Evolutionary conservation across 2,113 vertebrate genomes (phyloP), one percentile per base, ranked within the genome.

Genomic region (Varanus salvator): DNA sequence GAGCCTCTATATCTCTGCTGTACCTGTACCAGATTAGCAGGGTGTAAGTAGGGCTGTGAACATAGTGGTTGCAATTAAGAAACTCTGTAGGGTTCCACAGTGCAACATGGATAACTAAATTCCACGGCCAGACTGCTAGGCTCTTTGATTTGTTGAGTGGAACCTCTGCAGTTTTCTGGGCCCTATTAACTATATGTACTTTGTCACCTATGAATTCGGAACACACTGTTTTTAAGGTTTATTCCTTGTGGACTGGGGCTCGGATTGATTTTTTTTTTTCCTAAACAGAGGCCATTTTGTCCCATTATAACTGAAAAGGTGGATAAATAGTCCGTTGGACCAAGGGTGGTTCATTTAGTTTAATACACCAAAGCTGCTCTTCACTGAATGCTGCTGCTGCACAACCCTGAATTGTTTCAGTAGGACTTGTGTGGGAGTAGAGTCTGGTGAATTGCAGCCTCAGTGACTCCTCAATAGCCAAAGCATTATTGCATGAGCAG

Each of bases 401-500:
- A 52, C 44, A 80, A 50, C 48, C 31, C 21, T 84, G 66, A 82
- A 68, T 52, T 68, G 48, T 57, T 78, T 85, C 60, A 85, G 54
- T 85, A 85, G 74, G n/a, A 71, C 15, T 78, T 89, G 48, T 85
- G 66, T 78, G 50, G 48, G 48, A 34, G 72, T 50, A 25, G 60
- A 80, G 75, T 29, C 48, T 44, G 83, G 31, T 83, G 48, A 64
- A 54, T 84, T 84, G 60, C 44, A 27, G 23, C 50, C 72, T 78
- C 60, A 34, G 23, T 38, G 50, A 44, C 29, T 48, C 31, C 69
- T 85, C 57, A 25, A 34, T 54, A 69, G 44, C 60, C 44, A 54
- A 85, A 89, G n/a, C 48, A 90, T 93, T 2, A 19, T 89, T 89
- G 27, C 91, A 91, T 92, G 91, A 95, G 90, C 89, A 93, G 92